Base-by-base conservation (phyloP, 2,797 vertebrate genomes). In the Heterohyrax brucei region DNA sequence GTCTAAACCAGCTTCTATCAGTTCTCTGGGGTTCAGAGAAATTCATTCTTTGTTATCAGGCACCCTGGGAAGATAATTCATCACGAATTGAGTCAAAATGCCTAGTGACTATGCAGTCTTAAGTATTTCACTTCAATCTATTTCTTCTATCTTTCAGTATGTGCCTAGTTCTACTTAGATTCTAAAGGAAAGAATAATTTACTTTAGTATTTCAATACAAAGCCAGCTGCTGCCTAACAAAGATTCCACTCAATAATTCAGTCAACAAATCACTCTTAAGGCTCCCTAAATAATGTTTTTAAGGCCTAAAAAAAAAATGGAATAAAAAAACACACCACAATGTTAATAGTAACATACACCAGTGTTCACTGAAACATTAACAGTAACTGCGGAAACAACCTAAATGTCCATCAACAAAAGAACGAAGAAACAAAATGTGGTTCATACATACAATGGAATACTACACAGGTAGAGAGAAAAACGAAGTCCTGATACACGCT, bases 71-170 rank as follows among this genome's bases (percentile, higher is more conserved):
- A 87, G 46, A 89, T 26, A 95, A 93, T 56, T 87, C 62, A 79
- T 92, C 30, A 91, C 66, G 80, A 93, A 95, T 12, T 70, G 61
- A 88, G 48, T 87, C 82, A 93, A 77, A 93, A 93, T 79, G 66
- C 44, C 72, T 48, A 79, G 79, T 10, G 39, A 87, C 79, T 61
- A 83, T 30, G 80, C 4, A 70, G 77, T 30, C 48, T 84, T 66
- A 83, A 0, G 10, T 28, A 91, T n/a, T 90, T 61, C 26, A 73
- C 62, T 95, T 72, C 64, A 96, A 93, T 50, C 59, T 80, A 76
- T 19, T n/a, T 62, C 62, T 56, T 70, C 61, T 61, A 56, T 46
- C 70, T 77, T 87, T 94, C 33, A 39, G 10, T n/a, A 44, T 53
- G 70, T 85, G 7, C 18, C 46, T 73, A 81, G 7, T 66, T 28